Evolutionary conservation across 2,888 invertebrate species (phyloP).

Genomic region (Dasypolia templi): DNA sequence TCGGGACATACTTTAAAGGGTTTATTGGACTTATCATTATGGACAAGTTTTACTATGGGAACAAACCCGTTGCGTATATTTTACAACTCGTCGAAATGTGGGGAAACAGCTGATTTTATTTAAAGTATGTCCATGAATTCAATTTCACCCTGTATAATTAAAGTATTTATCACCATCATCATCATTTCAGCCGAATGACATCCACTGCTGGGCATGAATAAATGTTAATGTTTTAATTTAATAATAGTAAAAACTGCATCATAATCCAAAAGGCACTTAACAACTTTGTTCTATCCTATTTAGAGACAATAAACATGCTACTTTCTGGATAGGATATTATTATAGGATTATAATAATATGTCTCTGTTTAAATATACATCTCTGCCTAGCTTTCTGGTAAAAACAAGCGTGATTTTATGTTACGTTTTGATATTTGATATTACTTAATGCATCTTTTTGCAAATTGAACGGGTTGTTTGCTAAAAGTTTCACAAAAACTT

Average conservation of each 20-base stretch:
- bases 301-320: not conserved
- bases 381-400: not conserved
- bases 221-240: not conserved
- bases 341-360: not conserved
- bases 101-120: too few species aligned
- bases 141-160: too few species aligned
- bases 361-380: too few species aligned
- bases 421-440: not conserved
- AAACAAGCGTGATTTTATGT: not conserved
- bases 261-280: not conserved
- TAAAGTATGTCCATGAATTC: too few species aligned
- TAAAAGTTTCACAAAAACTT: conserved; percentile 7
- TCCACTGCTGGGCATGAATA: too few species aligned
- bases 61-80: too few species aligned
- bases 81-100: too few species aligned
- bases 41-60: too few species aligned
- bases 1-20: too few species aligned
- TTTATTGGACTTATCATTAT: too few species aligned
- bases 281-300: not conserved
- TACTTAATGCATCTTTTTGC: not conserved
- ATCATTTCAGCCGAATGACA: too few species aligned
- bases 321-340: too few species aligned
- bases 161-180: not conserved
- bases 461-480: not conserved
- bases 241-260: not conserved